Evolutionary conservation across 2,888 invertebrate species (phyloP), one percentile per base, ranked within the genome.

Genomic region (Leptinotarsa tumamoca): DNA sequence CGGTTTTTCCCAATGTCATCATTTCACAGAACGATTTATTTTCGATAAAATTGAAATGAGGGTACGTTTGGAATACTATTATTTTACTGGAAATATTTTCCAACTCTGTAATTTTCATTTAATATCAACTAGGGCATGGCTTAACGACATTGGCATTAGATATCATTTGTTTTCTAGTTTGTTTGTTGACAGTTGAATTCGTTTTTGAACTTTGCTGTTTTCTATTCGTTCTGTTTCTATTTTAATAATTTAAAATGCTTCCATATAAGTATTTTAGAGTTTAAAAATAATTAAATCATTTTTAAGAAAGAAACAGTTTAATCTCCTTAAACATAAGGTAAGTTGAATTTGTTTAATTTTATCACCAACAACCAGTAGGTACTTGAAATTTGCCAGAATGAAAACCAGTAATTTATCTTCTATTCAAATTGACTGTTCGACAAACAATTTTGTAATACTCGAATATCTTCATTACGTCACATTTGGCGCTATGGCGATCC

Each of bases 161-260:
- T 13, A 43, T 43, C 63, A 63, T 63, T 63, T 63, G 63, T 63
- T 63, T 63, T 63, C 43, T 33, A 63, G 77, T 77, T 74, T 74
- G 74, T 74, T 74, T 77, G 77, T 77, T 84, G 84, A 83, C 83
- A 83, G 82, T 84, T 83, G 83, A 81, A 81, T 80, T 83, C 82
- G 82, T 83, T 84, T 84, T 83, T 82, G 79, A 82, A 80, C 81
- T 82, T 83, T 83, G 79, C 80, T 80, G 81, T 84, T 84, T 82
- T 80, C 80, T 81, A 81, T 82, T 81, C 79, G 81, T 83, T 83
- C 80, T 81, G 81, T 82, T 82, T 77, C 77, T 75, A 81, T 81
- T 83, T 82, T 81, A 82, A 82, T 81, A 73, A 77, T 76, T 78
- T 75, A 78, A 82, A 80, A 81, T 82, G 82, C 79, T 79, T 81